These are phyloP conservation scores for Rosalia funebris DNA, from an alignment of 2,888 invertebrate genomes.

Conservation along the genomic window DNA sequence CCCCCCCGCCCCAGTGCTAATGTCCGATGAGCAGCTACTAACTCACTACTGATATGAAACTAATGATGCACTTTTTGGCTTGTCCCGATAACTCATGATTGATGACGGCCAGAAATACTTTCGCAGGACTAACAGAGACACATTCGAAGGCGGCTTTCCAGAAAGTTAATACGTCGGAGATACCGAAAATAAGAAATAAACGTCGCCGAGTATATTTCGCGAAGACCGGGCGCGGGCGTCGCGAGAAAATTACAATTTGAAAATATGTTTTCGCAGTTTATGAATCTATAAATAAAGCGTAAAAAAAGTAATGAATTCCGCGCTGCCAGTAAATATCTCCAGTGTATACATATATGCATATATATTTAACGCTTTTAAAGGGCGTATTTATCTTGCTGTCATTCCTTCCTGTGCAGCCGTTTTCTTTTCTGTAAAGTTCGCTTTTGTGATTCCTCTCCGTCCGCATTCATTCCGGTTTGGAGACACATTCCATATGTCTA, in stretches of 20 bases:
- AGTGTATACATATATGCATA: constrained; percentile 26
- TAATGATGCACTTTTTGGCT: constrained; percentile 61
- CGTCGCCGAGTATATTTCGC: constrained; percentile 27
- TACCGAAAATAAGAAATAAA: constrained; percentile 33
- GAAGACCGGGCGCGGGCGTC: constrained; percentile 29
- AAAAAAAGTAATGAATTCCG: constrained; percentile 46
- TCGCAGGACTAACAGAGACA: constrained; percentile 41
- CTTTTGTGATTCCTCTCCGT: constrained; percentile 59
- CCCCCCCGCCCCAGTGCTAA: constrained; percentile 48
- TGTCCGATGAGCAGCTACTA: constrained; percentile 53
- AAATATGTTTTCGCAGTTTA: constrained; percentile 33
- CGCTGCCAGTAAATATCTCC: constrained; percentile 45
- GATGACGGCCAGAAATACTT: constrained; percentile 51
- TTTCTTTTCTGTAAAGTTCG: constrained; percentile 58
- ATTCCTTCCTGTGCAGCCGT: constrained; percentile 53
- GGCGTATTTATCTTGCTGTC: constrained; percentile 57
- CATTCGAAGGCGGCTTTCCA: constrained; percentile 35
- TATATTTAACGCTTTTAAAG: constrained; percentile 55
- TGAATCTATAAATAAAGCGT: constrained; percentile 48
- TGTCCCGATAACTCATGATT: constrained; percentile 59
- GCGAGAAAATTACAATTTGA: constrained; percentile 19
- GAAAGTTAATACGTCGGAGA: constrained; percentile 32
- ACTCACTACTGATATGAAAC: constrained; percentile 58
- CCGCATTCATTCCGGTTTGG: constrained; percentile 53
- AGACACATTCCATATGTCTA: constrained; percentile 53